Evolutionary conservation across 2,888 invertebrate species (phyloP).

Genomic region (Aromia moschata): DNA sequence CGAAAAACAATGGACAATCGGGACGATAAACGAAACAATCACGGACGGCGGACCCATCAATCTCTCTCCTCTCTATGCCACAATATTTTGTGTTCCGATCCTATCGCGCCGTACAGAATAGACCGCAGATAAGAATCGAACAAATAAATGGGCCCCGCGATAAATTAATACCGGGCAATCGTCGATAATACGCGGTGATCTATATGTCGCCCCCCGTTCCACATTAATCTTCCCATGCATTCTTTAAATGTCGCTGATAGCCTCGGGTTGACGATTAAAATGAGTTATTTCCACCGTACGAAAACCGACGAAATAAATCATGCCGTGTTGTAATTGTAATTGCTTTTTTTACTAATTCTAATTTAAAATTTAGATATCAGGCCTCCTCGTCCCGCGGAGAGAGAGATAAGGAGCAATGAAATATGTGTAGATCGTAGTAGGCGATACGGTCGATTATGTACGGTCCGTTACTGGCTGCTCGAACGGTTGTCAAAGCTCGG

Average conservation of each 20-base stretch:
- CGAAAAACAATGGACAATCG: neutral
- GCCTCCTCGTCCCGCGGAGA: neutral
- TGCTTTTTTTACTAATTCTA: slow-evolving; percentile 17
- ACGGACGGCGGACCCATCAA: neutral
- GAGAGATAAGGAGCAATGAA: neutral
- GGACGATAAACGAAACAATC: slow-evolving; percentile 1
- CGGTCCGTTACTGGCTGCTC: neutral
- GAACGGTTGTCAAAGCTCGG: neutral
- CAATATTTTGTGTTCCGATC: neutral
- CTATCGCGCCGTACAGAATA: slow-evolving; percentile 15
- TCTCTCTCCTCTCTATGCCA: neutral
- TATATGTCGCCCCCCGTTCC: slow-evolving; percentile 13
- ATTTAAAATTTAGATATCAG: slow-evolving; percentile 13
- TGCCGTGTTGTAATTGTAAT: slow-evolving; percentile 17
- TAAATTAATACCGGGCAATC: slow-evolving; percentile 22
- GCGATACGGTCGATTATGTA: neutral
- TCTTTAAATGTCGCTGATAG: slow-evolving; percentile 27
- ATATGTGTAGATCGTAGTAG: neutral
- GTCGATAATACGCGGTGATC: slow-evolving; percentile 20
- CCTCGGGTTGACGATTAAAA: slow-evolving; percentile 17
- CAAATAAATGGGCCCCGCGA: slow-evolving; percentile 19
- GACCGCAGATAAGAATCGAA: slow-evolving; percentile 17
- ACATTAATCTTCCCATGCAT: slow-evolving; percentile 19
- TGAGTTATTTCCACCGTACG: slow-evolving; percentile 11
- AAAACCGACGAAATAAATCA: slow-evolving; percentile 24